Evolutionary conservation across 1,140 invertebrate genomes (phyloP).

Genomic region (Paraescarpia echinospica): DNA sequence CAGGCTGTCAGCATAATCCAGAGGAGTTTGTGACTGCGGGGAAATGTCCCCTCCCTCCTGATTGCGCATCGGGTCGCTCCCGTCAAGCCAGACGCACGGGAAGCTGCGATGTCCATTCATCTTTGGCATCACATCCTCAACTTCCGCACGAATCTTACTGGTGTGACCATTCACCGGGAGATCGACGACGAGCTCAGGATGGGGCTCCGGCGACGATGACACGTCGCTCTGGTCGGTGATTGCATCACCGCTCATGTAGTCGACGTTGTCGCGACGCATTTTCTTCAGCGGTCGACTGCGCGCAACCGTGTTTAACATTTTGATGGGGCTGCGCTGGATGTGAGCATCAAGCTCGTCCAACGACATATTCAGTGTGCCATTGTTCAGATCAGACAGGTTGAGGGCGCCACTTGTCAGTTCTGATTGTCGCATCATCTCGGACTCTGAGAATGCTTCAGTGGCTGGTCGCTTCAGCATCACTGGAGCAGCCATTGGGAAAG

Average conservation of each 20-base stretch:
- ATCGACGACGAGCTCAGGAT: not conserved
- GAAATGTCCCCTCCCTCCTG: not conserved
- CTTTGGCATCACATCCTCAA: not conserved
- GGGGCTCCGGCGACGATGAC: not conserved
- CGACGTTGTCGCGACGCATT: not conserved
- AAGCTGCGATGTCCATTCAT: constrained; percentile 8
- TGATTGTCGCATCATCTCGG: not conserved
- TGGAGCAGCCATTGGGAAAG: not conserved
- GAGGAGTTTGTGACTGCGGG: not conserved
- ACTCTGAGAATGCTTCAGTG: not conserved
- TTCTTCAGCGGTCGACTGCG: not conserved
- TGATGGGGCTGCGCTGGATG: not conserved
- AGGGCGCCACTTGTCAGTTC: not conserved
- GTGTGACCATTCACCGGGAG: not conserved
- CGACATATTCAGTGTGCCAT: not conserved
- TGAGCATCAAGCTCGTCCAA: not conserved
- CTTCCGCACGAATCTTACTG: not conserved
- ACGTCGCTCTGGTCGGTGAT: not conserved
- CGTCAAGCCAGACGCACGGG: constrained; percentile 21
- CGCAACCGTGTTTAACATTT: not conserved
- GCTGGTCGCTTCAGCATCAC: not conserved
- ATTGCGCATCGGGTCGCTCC: constrained; percentile 12
- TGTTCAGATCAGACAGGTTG: not conserved
- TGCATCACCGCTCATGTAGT: not conserved
- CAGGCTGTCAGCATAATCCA: not conserved